Evolutionary conservation across 2,797 vertebrate species (phyloP), one percentile per base, ranked within the genome.

Genomic region (Sebastes minor): DNA sequence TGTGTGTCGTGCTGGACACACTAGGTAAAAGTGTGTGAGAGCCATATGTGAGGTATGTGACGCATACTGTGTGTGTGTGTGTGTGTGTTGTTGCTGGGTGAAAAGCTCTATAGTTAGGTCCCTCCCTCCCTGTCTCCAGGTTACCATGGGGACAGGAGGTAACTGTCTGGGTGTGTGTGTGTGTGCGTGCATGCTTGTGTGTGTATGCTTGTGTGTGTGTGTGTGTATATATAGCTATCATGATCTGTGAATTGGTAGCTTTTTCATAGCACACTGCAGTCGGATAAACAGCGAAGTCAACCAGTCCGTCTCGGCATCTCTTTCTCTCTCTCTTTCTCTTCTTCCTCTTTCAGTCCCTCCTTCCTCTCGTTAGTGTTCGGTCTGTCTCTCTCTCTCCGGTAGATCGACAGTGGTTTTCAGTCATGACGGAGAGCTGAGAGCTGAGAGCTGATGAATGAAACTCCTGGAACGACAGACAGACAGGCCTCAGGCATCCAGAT

Each of bases 121-220:
- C 88, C 83, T 88, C 88, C 87, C 77, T 82, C 80, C 65, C 73
- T 68, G 53, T 87, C 78, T 91, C 57, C 55, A 77, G 74, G 93
- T 95, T 92, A 88, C 94, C 94, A 95, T 93, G 92, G 94, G 86
- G 88, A 93, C 89, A 83, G 78, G 80, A 87, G 85, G 82, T 90
- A 82, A 82, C 23, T 68, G 52, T 71, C 0, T 23, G 20, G 56
- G 56, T 71, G 71, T 83, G 66, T 69, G 38, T 62, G 5, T 18
- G 68, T 71, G 74, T 25, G 5, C 9, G 64, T 73, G 76, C 27
- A 1, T 10, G 32, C 32, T 27, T 27, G 27, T 5, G 25, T 27
- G 25, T 4, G 25, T 27, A n/a, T 62, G 32, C 22, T 46, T 56
- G 27, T 49, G 23, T 63, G 12, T 18, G 49, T 61, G 4, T 10